phyloP scores from a whole-genome alignment of 2,888 invertebrate genomes.

The Boloria selene region DNA sequence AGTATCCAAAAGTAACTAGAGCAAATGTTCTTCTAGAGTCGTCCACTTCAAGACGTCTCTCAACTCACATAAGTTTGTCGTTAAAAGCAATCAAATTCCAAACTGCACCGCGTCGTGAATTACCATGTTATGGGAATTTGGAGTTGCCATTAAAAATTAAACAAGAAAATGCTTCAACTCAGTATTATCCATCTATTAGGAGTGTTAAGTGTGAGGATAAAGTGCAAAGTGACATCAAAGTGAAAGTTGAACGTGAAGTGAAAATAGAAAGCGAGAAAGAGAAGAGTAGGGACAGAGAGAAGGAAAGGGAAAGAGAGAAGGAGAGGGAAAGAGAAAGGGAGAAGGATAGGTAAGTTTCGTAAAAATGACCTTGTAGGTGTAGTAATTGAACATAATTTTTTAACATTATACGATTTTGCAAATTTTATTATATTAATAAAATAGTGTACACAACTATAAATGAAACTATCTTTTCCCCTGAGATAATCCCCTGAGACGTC shows the following conservation, averaged over 20 bases:
- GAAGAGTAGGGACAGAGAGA: conserved; percentile 45
- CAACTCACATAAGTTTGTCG: conserved; percentile 62
- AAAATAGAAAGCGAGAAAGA: conserved; percentile 58
- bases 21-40: conserved; percentile 71
- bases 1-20: conserved; percentile 72
- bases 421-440: too few species aligned
- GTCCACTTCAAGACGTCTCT: conserved; percentile 56
- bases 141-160: conserved; percentile 74
- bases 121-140: conserved; percentile 77
- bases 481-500: too few species aligned
- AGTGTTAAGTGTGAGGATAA: conserved; percentile 54
- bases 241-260: conserved; percentile 52
- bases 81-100: conserved; percentile 72
- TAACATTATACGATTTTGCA: too few species aligned
- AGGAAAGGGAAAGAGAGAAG: conserved; percentile 53
- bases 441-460: too few species aligned
- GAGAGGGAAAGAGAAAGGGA: conserved; percentile 49
- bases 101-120: conserved; percentile 63
- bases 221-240: conserved; percentile 48
- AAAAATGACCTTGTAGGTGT: background rate
- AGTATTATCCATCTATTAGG: conserved; percentile 60
- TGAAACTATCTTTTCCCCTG: too few species aligned
- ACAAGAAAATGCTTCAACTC: conserved; percentile 58
- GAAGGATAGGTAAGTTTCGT: conserved; percentile 8
- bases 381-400: too few species aligned